Evolutionary conservation across 2,888 invertebrate genomes (phyloP).

Genomic region (Mellilla xanthometata): DNA sequence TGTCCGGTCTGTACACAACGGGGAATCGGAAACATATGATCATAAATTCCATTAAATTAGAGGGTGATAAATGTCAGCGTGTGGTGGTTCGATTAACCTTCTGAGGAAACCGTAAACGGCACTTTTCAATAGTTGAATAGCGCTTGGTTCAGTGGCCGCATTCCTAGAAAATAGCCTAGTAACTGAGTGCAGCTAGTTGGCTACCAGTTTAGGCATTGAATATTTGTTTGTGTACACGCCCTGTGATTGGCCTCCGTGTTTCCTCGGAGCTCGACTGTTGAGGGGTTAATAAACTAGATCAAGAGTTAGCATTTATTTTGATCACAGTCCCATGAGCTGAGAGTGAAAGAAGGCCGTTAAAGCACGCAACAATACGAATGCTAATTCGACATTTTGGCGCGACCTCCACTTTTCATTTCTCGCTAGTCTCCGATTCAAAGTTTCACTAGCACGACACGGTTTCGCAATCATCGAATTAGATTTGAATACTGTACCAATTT

Average conservation of each 20-base stretch:
- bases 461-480: constrained; percentile 49
- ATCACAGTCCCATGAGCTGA: constrained; percentile 22
- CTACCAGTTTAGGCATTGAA: background rate
- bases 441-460: constrained; percentile 49
- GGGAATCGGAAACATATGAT: constrained; percentile 34
- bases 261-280: constrained; percentile 12
- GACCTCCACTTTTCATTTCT: constrained; percentile 64
- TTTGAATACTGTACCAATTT: constrained; percentile 44
- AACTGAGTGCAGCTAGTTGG: constrained; percentile 1
- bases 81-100: constrained; percentile 46
- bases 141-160: constrained; percentile 22
- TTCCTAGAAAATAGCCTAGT: constrained; percentile 33
- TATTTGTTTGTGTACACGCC: constrained; percentile 11
- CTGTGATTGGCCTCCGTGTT: constrained; percentile 22
- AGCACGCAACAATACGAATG: constrained; percentile 51
- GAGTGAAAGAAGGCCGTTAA: constrained; percentile 29
- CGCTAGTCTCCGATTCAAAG: constrained; percentile 43
- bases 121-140: constrained; percentile 34
- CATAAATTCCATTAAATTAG: constrained; percentile 50
- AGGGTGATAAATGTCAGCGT: constrained; percentile 48
- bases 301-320: constrained; percentile 18
- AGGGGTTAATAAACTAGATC: constrained; percentile 28
- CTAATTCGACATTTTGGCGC: constrained; percentile 61
- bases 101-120: constrained; percentile 27
- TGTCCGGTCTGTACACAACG: constrained; percentile 25